Base-by-base conservation (phyloP, 1,140 invertebrate genomes). In the Drosophila tsacasi region DNA sequence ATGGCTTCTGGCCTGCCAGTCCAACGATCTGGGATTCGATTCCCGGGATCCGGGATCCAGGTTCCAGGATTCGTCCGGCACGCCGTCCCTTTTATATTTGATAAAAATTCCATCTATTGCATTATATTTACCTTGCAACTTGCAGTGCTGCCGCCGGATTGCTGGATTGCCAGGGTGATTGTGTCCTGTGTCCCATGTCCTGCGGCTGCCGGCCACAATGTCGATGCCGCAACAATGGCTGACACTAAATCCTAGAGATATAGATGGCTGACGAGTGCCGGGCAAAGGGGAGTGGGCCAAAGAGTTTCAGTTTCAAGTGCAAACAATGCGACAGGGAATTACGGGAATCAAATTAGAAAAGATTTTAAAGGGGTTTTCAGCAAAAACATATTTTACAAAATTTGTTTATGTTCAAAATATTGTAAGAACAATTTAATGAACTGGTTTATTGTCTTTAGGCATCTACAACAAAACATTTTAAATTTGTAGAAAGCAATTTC, bases 81-180 rank as follows among this genome's bases (percentile, higher is more conserved):
- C n/a, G 12, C 42, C 30, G 19, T 46, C 23, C 58, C 64, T 81
- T 87, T 86, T 80, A 84, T 76, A 89, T 87, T 83, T 87, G 84
- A 87, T 87, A 87, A 87, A 90, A 87, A 84, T 84, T 61, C 68
- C 73, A 87, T 87, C 84, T 89, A 87, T 87, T 87, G 81, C 87
- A 87, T 83, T 89, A 81, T 87, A 71, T 86, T 86, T 87, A 84
- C 84, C 84, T 87, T 84, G 54, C 79, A 54, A 59, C 47, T 50
- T 44, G 54, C 52, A 37, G 21, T 27, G 15, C 7, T 27, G n/a
- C 10, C 44, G 19, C 25, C 49, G 44, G 40, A 68, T 46, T 39
- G 67, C 25, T 17, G 67, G 35, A 60, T 50, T 60, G 62, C 54
- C 35, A 35, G 37, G 46, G 64, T 30, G 27, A 55, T 61, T 55